phyloP scores from a whole-genome alignment of 2,888 invertebrate genomes.

The Geophilus truncorum region DNA sequence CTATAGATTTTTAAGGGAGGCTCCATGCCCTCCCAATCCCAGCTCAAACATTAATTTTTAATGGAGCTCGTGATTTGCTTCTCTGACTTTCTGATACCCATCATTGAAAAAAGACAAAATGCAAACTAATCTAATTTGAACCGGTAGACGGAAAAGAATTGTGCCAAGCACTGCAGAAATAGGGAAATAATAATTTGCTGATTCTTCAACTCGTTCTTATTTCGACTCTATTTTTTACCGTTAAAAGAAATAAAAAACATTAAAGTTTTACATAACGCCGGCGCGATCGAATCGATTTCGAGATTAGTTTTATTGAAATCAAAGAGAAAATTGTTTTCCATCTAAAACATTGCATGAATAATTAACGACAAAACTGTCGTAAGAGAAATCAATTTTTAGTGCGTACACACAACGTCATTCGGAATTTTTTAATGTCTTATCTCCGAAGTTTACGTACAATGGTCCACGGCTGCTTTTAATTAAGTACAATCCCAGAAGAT shows the following conservation, averaged over 20 bases:
- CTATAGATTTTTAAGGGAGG: background rate
- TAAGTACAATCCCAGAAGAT: background rate
- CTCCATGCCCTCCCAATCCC: background rate
- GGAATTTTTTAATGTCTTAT: too few species aligned
- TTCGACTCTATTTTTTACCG: background rate
- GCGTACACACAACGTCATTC: too few species aligned
- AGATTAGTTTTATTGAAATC: too few species aligned
- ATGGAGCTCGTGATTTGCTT: background rate
- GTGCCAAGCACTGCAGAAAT: background rate
- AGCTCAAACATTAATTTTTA: slow-evolving; percentile 13
- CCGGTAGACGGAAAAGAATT: background rate
- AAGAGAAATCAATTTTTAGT: too few species aligned
- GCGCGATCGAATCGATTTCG: too few species aligned
- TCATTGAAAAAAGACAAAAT: background rate
- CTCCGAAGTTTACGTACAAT: too few species aligned
- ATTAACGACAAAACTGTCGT: too few species aligned
- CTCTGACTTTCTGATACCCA: slow-evolving; percentile 1
- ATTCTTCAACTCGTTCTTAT: slow-evolving; percentile 5
- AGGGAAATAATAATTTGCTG: background rate
- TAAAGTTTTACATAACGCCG: too few species aligned
- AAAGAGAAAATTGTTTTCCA: too few species aligned
- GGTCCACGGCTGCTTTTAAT: too few species aligned
- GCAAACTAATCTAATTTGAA: slow-evolving; percentile 3
- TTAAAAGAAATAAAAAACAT: background rate
- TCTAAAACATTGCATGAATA: too few species aligned